Conservation (phyloP, 2,888 invertebrate species). For the Smittia aterrima region DNA sequence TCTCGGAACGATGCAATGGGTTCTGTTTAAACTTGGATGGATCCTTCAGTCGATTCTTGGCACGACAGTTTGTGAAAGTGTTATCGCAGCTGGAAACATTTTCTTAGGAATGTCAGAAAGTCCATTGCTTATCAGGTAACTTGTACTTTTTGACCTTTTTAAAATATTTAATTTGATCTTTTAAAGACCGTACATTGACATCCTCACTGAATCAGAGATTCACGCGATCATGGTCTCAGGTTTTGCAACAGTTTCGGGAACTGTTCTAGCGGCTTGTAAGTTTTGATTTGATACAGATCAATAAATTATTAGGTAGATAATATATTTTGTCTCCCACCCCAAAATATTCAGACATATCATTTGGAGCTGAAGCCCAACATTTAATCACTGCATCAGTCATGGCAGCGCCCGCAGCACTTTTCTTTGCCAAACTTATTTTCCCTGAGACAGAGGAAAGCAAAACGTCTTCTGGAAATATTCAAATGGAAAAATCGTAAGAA, state of each 20-base stretch:
- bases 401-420: constrained; percentile 93
- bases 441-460: constrained; percentile 84
- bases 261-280: constrained; percentile 90
- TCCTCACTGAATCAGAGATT: constrained; percentile 86
- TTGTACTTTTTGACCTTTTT: no score
- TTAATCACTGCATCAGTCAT: constrained; percentile 91
- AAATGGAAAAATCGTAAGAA: constrained; percentile 66
- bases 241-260: constrained; percentile 85
- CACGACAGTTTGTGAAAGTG: constrained; percentile 93
- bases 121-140: constrained; percentile 78
- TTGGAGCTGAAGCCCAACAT: constrained; percentile 84
- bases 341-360: no score
- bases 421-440: constrained; percentile 84
- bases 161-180: no score
- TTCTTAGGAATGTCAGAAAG: constrained; percentile 94
- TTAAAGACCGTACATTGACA: constrained; percentile 78
- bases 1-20: constrained; percentile 82
- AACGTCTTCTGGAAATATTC: constrained; percentile 73
- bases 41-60: constrained; percentile 69
- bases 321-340: no score
- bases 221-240: constrained; percentile 93
- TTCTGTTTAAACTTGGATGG: constrained; percentile 78
- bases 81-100: constrained; percentile 89
- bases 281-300: no score
- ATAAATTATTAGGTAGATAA: no score